Evolutionary conservation across 2,888 invertebrate genomes (phyloP).

Genomic region (Drosophila neotestacea): DNA sequence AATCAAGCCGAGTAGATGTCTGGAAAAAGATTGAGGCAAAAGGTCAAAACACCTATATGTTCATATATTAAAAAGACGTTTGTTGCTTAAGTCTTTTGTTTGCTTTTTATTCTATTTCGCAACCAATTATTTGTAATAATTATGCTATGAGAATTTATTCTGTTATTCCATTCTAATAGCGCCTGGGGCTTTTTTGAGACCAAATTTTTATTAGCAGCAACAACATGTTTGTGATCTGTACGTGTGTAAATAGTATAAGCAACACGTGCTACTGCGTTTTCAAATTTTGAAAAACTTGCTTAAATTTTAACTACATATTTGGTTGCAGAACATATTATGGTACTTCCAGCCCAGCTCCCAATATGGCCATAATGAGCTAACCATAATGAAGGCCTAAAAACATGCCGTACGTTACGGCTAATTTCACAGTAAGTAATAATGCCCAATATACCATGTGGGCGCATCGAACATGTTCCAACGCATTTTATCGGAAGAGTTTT

Average conservation of each 20-base stretch:
- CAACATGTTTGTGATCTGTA: too few species aligned
- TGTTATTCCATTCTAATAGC: neutral
- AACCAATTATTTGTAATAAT: constrained; percentile 2
- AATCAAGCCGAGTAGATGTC: constrained; percentile 95
- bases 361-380: constrained; percentile 9
- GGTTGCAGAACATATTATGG: constrained; percentile 14
- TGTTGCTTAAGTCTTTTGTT: constrained; percentile 37
- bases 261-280: neutral
- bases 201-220: too few species aligned
- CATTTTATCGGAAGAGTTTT: constrained; percentile 52
- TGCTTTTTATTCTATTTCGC: neutral
- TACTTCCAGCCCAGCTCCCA: neutral
- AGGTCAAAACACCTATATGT: neutral
- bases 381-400: neutral
- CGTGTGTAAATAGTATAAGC: too few species aligned
- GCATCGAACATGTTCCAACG: constrained; percentile 71
- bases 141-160: neutral
- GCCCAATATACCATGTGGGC: constrained; percentile 60
- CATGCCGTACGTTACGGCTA: neutral
- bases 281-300: constrained; percentile 5
- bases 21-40: constrained; percentile 48
- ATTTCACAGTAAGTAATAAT: constrained; percentile 4
- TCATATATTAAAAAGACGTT: constrained; percentile 30
- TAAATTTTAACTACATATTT: constrained; percentile 10
- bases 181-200: neutral